phyloP scores from a whole-genome alignment of 2,888 invertebrate genomes.

The Clepsis dumicolana region DNA sequence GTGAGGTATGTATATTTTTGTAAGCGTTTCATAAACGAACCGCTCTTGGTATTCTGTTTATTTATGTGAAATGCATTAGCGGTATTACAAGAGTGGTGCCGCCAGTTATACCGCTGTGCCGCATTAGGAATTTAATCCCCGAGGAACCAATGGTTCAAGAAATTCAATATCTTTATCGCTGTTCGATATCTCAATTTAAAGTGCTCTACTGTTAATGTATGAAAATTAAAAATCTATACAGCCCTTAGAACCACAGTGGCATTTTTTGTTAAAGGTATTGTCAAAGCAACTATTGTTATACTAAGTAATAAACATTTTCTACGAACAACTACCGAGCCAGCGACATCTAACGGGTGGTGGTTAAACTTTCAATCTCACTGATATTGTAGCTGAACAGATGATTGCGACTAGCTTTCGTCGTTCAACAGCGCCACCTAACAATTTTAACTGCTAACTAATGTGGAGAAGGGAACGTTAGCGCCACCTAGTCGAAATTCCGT shows the following conservation, averaged over 20 bases:
- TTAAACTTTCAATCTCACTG: conserved; percentile 41
- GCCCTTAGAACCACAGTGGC: no score
- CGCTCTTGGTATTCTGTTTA: conserved; percentile 28
- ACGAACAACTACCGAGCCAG: conserved; percentile 3
- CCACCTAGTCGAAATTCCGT: conserved; percentile 38
- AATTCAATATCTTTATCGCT: conserved; percentile 14
- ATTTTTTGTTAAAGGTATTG: neutral
- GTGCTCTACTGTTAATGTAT: conserved; percentile 21
- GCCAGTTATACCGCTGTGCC: conserved; percentile 2
- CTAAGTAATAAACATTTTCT: neutral
- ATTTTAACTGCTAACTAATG: conserved; percentile 4
- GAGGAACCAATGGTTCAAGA: conserved; percentile 25
- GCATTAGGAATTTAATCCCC: conserved; percentile 28
- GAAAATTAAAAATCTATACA: conserved; percentile 23
- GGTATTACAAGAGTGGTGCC: conserved; percentile 22
- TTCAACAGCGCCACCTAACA: conserved; percentile 33
- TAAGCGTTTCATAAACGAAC: conserved; percentile 45
- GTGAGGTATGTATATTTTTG: conserved; percentile 54
- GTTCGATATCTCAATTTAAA: conserved; percentile 20
- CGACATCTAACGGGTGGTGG: conserved; percentile 59
- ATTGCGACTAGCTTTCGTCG: neutral
- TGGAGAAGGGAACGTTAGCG: conserved; percentile 42
- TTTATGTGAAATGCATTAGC: conserved; percentile 40
- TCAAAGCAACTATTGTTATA: neutral
- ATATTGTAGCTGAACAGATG: neutral